Evolutionary conservation across 1,140 invertebrate species (phyloP).

Genomic region (Drosophila micromelanica): DNA sequence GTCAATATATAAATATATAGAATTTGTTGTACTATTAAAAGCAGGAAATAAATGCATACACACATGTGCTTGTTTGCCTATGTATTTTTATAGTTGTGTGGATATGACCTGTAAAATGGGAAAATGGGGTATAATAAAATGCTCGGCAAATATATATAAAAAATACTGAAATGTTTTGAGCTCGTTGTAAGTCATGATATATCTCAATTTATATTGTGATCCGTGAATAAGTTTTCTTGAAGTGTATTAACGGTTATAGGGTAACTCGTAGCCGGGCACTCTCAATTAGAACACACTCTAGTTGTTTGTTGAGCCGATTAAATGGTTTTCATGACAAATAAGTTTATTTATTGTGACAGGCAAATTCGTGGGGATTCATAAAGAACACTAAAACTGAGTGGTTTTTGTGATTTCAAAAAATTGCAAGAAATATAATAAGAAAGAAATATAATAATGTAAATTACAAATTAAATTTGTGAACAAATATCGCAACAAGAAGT

Average conservation of each 20-base stretch:
- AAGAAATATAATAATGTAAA: background rate
- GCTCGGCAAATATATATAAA: too few relatives aligned
- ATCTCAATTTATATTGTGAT: too few relatives aligned
- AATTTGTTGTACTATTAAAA: constrained; percentile 2
- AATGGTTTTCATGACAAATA: constrained; percentile 15
- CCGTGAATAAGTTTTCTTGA: too few relatives aligned
- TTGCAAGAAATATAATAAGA: background rate
- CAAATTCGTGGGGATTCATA: background rate
- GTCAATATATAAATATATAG: constrained; percentile 18
- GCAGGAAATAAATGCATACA: constrained; percentile 6
- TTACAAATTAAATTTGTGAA: background rate
- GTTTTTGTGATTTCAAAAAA: background rate
- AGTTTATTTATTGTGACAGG: constrained; percentile 9
- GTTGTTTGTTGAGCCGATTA: background rate
- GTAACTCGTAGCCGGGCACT: background rate
- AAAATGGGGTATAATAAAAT: too few relatives aligned
- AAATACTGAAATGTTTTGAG: too few relatives aligned
- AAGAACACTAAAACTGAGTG: background rate
- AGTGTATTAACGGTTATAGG: background rate
- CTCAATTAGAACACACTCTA: background rate
- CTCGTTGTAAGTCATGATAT: too few relatives aligned
- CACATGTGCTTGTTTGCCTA: too few relatives aligned
- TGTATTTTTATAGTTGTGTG: background rate
- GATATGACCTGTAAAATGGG: background rate
- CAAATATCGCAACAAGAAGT: background rate